A percentile compares a stretch with the other conserved stretches of the same genome.
These are phyloP conservation scores for Xestia xanthographa DNA, from an alignment of 2,888 invertebrate species.

Conservation along the genomic window DNA sequence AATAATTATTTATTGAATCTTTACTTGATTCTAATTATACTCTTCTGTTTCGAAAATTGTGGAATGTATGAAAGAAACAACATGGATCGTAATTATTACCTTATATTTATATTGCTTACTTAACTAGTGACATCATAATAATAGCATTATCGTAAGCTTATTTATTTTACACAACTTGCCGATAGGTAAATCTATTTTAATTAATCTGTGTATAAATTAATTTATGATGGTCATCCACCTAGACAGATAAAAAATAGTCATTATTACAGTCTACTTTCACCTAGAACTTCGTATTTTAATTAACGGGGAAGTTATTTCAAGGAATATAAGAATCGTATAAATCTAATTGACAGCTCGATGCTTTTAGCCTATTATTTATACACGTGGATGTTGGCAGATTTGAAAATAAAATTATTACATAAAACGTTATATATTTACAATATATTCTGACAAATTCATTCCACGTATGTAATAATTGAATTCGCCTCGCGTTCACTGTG, in stretches of 20 bases:
- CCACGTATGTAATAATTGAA: constrained; percentile 85
- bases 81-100: constrained; percentile 82
- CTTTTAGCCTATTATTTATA: constrained; percentile 86
- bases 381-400: constrained; percentile 88
- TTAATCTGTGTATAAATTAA: constrained; percentile 90
- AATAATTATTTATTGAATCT: constrained; percentile 45
- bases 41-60: constrained; percentile 32
- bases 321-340: constrained; percentile 87
- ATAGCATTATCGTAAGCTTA: constrained; percentile 90
- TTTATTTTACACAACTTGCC: constrained; percentile 90
- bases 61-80: constrained; percentile 77
- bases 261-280: constrained; percentile 88
- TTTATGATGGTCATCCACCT: constrained; percentile 90
- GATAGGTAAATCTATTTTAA: constrained; percentile 89
- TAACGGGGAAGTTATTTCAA: constrained; percentile 84
- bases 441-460: constrained; percentile 85
- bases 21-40: constrained; percentile 19
- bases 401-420: constrained; percentile 87
- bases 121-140: constrained; percentile 91
- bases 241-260: constrained; percentile 90
- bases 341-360: constrained; percentile 89
- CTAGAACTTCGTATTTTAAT: constrained; percentile 83
- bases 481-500: constrained; percentile 85
- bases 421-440: constrained; percentile 89
- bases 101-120: constrained; percentile 91